phyloP scores from a whole-genome alignment of 2,888 invertebrate genomes.

The Chymomyza caudatula region DNA sequence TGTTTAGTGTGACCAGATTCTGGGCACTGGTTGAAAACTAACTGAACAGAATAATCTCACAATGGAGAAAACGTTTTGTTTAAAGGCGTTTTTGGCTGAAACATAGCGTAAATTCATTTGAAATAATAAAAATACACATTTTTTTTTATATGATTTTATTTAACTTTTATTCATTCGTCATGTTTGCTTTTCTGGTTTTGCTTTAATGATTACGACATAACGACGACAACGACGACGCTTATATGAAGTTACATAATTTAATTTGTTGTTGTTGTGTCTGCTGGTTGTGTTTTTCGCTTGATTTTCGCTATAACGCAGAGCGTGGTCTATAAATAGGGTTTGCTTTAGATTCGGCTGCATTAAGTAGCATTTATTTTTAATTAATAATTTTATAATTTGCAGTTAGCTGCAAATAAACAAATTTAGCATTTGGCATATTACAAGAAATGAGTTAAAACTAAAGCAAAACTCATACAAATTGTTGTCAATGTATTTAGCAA shows the following conservation, averaged over 20 bases:
- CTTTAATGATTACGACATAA: conserved; percentile 9
- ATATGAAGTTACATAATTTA: conserved; percentile 29
- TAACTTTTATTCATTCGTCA: conserved; percentile 70
- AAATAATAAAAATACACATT: background rate
- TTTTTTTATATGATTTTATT: conserved; percentile 62
- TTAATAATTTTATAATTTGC: background rate
- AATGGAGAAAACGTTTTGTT: background rate
- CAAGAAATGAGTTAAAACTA: background rate
- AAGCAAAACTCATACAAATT: background rate
- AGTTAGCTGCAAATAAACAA: background rate
- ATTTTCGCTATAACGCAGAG: background rate
- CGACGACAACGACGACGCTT: conserved; percentile 29
- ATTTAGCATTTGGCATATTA: background rate
- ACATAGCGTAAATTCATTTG: background rate
- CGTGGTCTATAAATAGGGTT: background rate
- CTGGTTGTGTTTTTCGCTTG: background rate
- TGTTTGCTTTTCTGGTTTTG: conserved; percentile 46
- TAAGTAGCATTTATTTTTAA: background rate
- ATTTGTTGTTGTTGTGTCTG: conserved; percentile 23
- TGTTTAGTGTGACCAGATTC: no score
- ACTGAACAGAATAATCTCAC: no score
- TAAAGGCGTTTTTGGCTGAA: background rate
- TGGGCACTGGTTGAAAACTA: no score
- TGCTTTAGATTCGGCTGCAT: background rate
- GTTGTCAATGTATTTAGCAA: background rate